phyloP scores from a whole-genome alignment of 2,888 invertebrate genomes.

The Eumacrocentrus americanus region DNA sequence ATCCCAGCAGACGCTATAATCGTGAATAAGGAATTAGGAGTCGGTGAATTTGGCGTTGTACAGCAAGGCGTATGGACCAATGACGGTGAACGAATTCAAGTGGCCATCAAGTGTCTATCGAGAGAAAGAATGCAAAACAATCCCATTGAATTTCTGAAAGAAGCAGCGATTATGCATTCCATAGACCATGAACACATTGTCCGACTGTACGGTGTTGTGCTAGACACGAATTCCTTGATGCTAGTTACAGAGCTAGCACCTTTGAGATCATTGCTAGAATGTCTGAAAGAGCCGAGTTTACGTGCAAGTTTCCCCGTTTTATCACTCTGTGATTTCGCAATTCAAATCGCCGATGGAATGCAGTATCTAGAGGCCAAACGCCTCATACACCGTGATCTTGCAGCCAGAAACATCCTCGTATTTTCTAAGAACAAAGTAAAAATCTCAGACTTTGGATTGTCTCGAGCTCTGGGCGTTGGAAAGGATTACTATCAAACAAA shows the following conservation, averaged over 20 bases:
- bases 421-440: constrained; percentile 96
- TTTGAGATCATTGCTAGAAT: constrained; percentile 91
- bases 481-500: constrained; percentile 99
- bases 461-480: constrained; percentile 93
- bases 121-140: constrained; percentile 95
- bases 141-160: constrained; percentile 95
- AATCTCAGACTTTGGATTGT: constrained; percentile 97
- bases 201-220: constrained; percentile 94
- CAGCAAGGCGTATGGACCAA: constrained; percentile 98
- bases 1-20: constrained; percentile 89
- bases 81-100: constrained; percentile 90
- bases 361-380: constrained; percentile 94
- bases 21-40: constrained; percentile 92
- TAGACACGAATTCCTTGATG: constrained; percentile 86
- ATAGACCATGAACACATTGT: constrained; percentile 98
- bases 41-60: constrained; percentile 97
- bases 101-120: constrained; percentile 95
- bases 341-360: constrained; percentile 98
- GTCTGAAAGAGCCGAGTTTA: constrained; percentile 90
- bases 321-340: constrained; percentile 92
- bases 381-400: constrained; percentile 96
- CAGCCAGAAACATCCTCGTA: constrained; percentile 96
- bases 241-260: constrained; percentile 93
- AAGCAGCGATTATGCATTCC: constrained; percentile 97
- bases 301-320: constrained; percentile 90